Evolutionary conservation across 2,797 vertebrate genomes (phyloP).

Genomic region (Synaphobranchus kaupii): DNA sequence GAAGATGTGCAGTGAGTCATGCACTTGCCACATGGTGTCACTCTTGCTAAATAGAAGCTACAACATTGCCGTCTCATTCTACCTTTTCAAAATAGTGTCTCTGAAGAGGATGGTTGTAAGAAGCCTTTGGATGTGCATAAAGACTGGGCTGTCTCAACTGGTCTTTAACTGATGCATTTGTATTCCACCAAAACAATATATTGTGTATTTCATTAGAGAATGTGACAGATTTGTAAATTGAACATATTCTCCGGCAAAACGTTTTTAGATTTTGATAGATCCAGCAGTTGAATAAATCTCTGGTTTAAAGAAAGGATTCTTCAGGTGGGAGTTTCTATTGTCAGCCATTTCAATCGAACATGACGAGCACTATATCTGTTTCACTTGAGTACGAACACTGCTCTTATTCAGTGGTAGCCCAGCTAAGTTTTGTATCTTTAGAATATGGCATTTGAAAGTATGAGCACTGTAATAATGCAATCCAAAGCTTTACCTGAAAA

Average conservation of each 20-base stretch:
- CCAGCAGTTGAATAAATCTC: not conserved
- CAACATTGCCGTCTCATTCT: constrained; percentile 15
- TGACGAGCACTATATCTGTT: not conserved
- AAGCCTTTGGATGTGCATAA: not conserved
- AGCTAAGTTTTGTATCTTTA: not conserved
- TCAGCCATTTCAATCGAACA: not conserved
- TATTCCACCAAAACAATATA: not conserved
- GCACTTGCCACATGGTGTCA: constrained; percentile 72
- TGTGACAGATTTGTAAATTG: not conserved
- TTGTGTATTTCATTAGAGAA: not conserved
- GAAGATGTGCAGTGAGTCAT: constrained; percentile 29
- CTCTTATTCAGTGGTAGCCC: not conserved
- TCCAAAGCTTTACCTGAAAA: not conserved
- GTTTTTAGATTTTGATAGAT: not conserved
- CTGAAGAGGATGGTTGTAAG: not conserved
- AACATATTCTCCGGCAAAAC: not conserved
- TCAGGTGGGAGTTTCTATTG: not conserved
- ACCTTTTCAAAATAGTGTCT: constrained; percentile 20
- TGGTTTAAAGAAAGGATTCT: not conserved
- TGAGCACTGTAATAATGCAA: not conserved
- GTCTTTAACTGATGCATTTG: not conserved
- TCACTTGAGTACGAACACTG: not conserved
- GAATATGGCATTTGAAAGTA: not conserved
- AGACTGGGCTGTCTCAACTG: not conserved
- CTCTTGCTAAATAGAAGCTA: constrained; percentile 64